Evolutionary conservation across 2,113 vertebrate genomes (phyloP), one percentile per base, ranked within the genome.

Genomic region (Psittacula cyanocephala): DNA sequence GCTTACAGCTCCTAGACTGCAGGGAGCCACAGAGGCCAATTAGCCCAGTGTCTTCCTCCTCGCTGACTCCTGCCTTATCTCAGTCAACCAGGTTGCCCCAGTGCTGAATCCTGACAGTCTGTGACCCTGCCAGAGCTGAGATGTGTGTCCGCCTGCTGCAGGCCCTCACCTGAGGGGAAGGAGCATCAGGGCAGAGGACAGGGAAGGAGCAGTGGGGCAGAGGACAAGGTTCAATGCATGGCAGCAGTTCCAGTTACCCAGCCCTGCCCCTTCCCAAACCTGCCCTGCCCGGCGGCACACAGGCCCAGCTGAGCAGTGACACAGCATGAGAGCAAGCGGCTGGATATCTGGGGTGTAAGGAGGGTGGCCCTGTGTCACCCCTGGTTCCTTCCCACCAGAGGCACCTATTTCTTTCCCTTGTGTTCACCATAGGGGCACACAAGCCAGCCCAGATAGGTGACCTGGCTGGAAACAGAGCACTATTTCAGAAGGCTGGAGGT

Each of bases 221-320:
- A 83, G 81, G 59, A 57, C n/a, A 2, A 49, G 76, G 79, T 87
- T 93, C 76, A 90, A 41, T 0, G 2, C 4, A 4, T 1, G 1
- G 37, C 33, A 59, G 27, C 29, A 15, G 2, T 2, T 84, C 41
- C 57, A 74, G 37, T 72, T 47, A 41, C 60, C 80, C 68, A 81
- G 44, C 82, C 92, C 63, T 95, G 41, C 7, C 70, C 41, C 55
- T 63, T 86, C 72, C 46, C 76, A 65, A 77, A 83, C 41, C 31
- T 13, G 5, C n/a, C 46, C 86, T 93, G 64, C 41, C 71, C 23
- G 0, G 1, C 1, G 3, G 75, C 5, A 0, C 67, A 33, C 1
- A 5, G 46, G 49, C 44, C 52, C 1, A 5, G 31, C 35, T 62
- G 44, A 65, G 11, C 7, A 2, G 55, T 77, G 68, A 67, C 5